Base-by-base conservation (phyloP, 2,797 vertebrate genomes). In the Platalea minor region DNA sequence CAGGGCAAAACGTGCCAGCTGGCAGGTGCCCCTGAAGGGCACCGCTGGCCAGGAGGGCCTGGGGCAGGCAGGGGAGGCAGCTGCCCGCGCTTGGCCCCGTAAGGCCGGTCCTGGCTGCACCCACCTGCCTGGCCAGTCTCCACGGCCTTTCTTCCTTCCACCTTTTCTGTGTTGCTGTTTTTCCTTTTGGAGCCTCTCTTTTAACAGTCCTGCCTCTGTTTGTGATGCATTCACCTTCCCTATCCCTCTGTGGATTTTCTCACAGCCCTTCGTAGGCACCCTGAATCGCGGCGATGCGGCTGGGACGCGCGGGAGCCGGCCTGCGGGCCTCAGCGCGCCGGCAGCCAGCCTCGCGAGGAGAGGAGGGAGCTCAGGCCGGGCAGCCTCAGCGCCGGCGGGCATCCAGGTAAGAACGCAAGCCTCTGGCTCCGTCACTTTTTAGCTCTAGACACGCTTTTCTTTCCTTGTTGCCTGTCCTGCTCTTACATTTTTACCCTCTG, bases 211-310 rank as follows among this genome's bases (percentile, higher is more conserved):
- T 53, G 26, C 28, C 11, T 41, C n/a, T 60, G 13, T 53, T 59
- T 37, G 20, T 37, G 29, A 20, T 19, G 25, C 37, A 24, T n/a
- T 81, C 50, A n/a, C 31, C n/a, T 89, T 60, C 79, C 33, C 53
- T 51, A 1, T 51, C 29, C 20, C 13, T 46, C 67, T 39, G 31
- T 4, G 4, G 8, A 12, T 74, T 87, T 89, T 46, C 45, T 70
- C 26, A 6, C 31, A 45, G 61, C 18, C 72, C 26, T 60, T 82
- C 31, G 29, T 17, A 10, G 9, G 33, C 35, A 15, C 13, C 10
- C 33, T 1, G 3, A 18, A 11, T 13, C 4, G 4, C 2, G 28
- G 12, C 0, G 4, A 4, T 4, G 7, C 1, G 1, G 3, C 31
- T 82, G 65, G 46, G 45, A 56, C 8, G 0, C 25, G 7, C 3